Base-by-base conservation (phyloP, 1,140 invertebrate species). In the Brachionus rotundiformis region DNA sequence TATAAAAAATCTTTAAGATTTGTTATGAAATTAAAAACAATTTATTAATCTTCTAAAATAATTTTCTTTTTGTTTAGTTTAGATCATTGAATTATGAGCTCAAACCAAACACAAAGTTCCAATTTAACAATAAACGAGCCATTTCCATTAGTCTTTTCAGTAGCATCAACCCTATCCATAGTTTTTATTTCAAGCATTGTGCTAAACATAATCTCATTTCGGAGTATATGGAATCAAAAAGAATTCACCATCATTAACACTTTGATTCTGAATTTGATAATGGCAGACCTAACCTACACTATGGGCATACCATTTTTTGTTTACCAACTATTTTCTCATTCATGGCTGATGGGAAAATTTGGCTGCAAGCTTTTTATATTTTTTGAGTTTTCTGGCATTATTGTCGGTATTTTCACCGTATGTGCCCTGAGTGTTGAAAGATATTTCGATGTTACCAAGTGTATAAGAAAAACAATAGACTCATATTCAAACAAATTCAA, bases 251-350 rank as follows among this genome's bases (percentile, higher is more conserved):
- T 63, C 7, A 79, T 79, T 16, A 63, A 79, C 27, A 59, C 33
- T 10, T 19, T 79, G 31, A 63, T 79, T 39, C 23, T 79, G n/a
- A 79, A 79, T 31, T 29, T 79, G 11, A n/a, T 27, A 23, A n/a
- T 79, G 11, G 76, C 76, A 23, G 76, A 79, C 59, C 54, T 79
- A 2, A 63, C 59, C 25, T 79, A 79, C 33, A 59, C 76, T 3
- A 27, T 79, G n/a, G 76, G 76, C 0, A 79, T 79, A 11, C 76
- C 76, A 25, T 63, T 79, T 54, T 79, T 79, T 41, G 29, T 79
- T 3, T 25, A 63, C 7, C 76, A 79, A 59, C 25, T 79, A 4
- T 79, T 59, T 49, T 36, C 13, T 39, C 76, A 31, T 10, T 59
- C 49, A 39, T 79, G 76, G 76, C 16, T 59, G 4, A 23, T 59